Conservation (phyloP, 1,140 invertebrate species). For the Drosophila tropicalis region DNA sequence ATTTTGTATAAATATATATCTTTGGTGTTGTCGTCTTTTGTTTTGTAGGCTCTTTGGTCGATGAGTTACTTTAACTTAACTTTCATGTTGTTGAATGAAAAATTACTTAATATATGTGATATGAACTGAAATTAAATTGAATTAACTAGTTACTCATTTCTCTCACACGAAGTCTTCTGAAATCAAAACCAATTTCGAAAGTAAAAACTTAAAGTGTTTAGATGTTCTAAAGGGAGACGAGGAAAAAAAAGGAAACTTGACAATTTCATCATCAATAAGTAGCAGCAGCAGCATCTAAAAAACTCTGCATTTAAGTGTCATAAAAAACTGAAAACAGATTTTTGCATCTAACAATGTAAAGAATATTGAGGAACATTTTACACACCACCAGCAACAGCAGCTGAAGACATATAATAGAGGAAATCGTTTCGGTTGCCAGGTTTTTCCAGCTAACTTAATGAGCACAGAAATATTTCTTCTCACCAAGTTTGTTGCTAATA, state of each 20-base stretch:
- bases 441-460: conserved; percentile 28
- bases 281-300: conserved; percentile 15
- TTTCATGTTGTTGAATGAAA: too few species aligned
- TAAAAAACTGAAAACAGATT: conserved; percentile 47
- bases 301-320: conserved; percentile 52
- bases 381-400: conserved; percentile 60
- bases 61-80: too few species aligned
- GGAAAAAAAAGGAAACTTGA: conserved; percentile 28
- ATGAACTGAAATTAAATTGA: too few species aligned
- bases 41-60: too few species aligned
- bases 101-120: too few species aligned
- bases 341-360: conserved; percentile 72
- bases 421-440: conserved; percentile 22
- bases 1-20: too few species aligned
- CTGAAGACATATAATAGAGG: conserved; percentile 51
- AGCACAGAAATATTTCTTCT: conserved; percentile 34
- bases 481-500: conserved; percentile 56
- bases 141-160: too few species aligned
- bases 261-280: conserved; percentile 72
- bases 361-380: conserved; percentile 38
- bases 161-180: too few species aligned
- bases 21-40: too few species aligned
- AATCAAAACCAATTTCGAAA: too few species aligned
- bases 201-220: conserved; percentile 59
- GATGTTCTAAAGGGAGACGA: conserved; percentile 43